These are phyloP conservation scores for Archocentrus centrarchus DNA, from an alignment of 2,113 vertebrate species.

Conservation along the genomic window DNA sequence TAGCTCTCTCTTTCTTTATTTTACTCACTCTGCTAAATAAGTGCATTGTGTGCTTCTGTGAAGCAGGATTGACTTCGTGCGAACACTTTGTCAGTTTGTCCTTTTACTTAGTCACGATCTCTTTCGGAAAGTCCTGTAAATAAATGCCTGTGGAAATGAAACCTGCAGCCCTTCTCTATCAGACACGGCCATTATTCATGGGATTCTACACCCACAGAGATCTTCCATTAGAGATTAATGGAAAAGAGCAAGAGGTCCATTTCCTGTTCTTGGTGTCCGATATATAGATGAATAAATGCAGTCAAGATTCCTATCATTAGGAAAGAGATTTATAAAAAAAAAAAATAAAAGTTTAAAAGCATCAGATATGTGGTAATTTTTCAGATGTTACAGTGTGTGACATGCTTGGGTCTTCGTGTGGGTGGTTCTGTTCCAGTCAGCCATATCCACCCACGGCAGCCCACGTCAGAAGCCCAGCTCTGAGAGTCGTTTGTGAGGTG, in stretches of 20 bases:
- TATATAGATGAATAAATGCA: slow-evolving; percentile 14
- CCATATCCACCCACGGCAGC: slow-evolving; percentile 37
- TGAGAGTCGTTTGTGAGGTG: slow-evolving; percentile 64
- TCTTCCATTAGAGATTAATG: slow-evolving; percentile 66
- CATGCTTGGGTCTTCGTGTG: background rate
- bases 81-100: background rate
- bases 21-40: slow-evolving; percentile 30
- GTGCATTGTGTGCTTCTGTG: slow-evolving; percentile 30
- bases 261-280: slow-evolving; percentile 42
- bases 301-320: background rate
- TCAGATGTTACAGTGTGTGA: background rate
- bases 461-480: slow-evolving; percentile 61
- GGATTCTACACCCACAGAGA: slow-evolving; percentile 41
- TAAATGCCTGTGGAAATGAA: slow-evolving; percentile 68
- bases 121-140: slow-evolving; percentile 66
- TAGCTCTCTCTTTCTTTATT: slow-evolving; percentile 13
- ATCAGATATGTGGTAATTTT: slow-evolving; percentile 7
- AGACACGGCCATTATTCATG: slow-evolving; percentile 74
- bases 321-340: background rate
- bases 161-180: slow-evolving; percentile 49
- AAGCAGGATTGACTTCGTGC: background rate
- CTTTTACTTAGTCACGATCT: slow-evolving; percentile 18
- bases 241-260: slow-evolving; percentile 29
- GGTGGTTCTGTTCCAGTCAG: slow-evolving; percentile 16
- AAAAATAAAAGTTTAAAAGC: background rate